Conservation (phyloP, 2,113 vertebrate genomes). For the Bos indicus region DNA sequence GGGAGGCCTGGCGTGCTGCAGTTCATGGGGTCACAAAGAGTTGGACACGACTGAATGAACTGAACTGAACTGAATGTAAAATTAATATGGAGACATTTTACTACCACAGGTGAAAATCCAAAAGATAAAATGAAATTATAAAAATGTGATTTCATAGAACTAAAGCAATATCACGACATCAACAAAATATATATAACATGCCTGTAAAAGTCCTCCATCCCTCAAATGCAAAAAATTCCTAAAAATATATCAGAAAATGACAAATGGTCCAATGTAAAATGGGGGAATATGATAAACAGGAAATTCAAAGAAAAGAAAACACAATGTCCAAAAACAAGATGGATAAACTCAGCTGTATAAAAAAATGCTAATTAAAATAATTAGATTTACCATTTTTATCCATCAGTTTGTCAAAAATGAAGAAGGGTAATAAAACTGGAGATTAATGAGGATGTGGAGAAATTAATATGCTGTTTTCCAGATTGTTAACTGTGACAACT, state of each 20-base stretch:
- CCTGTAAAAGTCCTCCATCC: not conserved
- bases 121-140: not conserved
- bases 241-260: not conserved
- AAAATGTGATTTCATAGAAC: not conserved
- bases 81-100: not conserved
- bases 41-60: no score
- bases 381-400: not conserved
- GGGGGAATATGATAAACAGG: not conserved
- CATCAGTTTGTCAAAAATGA: not conserved
- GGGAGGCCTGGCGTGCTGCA: no score
- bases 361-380: not conserved
- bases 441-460: not conserved
- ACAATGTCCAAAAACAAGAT: not conserved
- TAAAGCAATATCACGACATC: not conserved
- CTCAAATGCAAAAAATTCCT: not conserved
- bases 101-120: not conserved
- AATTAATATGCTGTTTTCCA: not conserved
- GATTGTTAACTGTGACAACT: not conserved
- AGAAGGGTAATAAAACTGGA: not conserved
- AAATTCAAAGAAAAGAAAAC: conserved; percentile 8
- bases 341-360: not conserved
- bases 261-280: not conserved
- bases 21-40: no score
- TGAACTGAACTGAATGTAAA: no score
- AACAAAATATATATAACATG: not conserved